Conservation (phyloP, 2,888 invertebrate species). For the Dasysyrphus tricinctus region DNA sequence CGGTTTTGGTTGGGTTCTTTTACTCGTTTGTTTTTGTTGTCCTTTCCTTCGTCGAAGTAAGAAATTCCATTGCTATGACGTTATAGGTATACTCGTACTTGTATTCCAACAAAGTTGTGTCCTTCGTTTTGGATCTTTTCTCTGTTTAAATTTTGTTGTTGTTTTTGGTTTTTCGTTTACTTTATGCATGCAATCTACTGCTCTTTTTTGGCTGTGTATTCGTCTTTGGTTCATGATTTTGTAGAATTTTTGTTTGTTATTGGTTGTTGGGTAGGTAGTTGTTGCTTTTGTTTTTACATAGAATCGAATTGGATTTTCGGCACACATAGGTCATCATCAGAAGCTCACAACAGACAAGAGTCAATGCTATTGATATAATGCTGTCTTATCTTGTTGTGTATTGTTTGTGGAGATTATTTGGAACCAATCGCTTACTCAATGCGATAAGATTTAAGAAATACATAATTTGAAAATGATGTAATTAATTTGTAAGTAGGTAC, state of each 20-base stretch:
- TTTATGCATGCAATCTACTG: constrained; percentile 8
- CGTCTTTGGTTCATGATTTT: constrained; percentile 8
- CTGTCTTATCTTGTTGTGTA: background rate
- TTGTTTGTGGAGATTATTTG: background rate
- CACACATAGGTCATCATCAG: constrained; percentile 23
- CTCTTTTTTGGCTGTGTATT: background rate
- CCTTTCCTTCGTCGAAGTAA: background rate
- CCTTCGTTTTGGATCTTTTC: constrained; percentile 24
- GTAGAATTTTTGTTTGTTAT: background rate
- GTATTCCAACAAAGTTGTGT: constrained; percentile 21
- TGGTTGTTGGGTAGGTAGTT: background rate
- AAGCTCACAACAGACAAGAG: background rate
- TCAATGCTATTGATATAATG: constrained; percentile 16
- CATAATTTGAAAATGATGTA: background rate
- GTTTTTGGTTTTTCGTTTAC: background rate
- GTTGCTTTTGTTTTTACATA: constrained; percentile 26
- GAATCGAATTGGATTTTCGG: constrained; percentile 33
- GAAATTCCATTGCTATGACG: constrained; percentile 68
- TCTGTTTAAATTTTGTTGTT: constrained; percentile 17
- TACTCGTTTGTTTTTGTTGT: constrained; percentile 43
- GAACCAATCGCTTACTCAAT: background rate
- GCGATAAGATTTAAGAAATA: constrained; percentile 9
- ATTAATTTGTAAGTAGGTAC: constrained; percentile 4
- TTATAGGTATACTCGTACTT: constrained; percentile 35
- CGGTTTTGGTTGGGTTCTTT: background rate